phyloP scores from a whole-genome alignment of 2,888 invertebrate genomes.

The Troides oblongomaculatus region DNA sequence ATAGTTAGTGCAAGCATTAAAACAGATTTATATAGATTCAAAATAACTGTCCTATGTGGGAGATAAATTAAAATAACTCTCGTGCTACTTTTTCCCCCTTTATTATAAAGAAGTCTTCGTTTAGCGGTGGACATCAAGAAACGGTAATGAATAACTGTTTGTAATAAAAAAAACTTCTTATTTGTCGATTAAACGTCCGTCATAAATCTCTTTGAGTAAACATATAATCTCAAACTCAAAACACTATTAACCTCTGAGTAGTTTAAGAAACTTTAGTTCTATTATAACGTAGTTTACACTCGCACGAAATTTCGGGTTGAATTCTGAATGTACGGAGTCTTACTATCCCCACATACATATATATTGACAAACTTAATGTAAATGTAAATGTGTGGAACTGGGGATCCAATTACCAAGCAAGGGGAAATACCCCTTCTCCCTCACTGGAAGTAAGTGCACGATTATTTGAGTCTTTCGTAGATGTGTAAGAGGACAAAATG shows the following conservation, averaged over 20 bases:
- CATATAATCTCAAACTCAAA: background rate
- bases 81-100: too few relatives aligned
- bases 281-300: background rate
- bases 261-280: background rate
- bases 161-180: background rate
- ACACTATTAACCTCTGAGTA: background rate
- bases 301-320: background rate
- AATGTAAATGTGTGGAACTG: background rate
- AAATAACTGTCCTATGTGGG: too few relatives aligned
- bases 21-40: too few relatives aligned
- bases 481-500: background rate
- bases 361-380: constrained; percentile 1
- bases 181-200: background rate
- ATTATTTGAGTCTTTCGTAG: background rate
- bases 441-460: background rate
- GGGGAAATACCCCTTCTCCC: background rate
- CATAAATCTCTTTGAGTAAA: background rate
- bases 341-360: constrained; percentile 1
- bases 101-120: too few relatives aligned
- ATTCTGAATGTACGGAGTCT: background rate
- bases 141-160: too few relatives aligned
- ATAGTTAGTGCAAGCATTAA: too few relatives aligned
- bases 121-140: too few relatives aligned
- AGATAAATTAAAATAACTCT: too few relatives aligned
- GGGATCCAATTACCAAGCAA: background rate